Evolutionary conservation across 2,888 invertebrate species (phyloP).

Genomic region (Melanotus villosus): DNA sequence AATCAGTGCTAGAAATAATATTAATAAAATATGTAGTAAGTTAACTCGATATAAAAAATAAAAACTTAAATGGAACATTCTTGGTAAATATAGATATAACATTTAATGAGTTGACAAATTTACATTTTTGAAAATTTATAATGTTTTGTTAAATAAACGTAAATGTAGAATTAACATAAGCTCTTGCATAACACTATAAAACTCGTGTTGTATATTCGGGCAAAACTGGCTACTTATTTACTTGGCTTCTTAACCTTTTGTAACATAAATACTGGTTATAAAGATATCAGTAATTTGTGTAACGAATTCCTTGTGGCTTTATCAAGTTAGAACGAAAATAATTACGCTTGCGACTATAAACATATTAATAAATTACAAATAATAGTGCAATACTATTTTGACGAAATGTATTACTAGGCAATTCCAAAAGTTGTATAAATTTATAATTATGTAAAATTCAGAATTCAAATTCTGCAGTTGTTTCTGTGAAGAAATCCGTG

Average conservation of each 20-base stretch:
- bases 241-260: constrained; percentile 4
- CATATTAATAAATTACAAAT: constrained; percentile 4
- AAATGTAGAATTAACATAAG: no score
- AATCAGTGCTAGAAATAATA: no score
- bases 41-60: no score
- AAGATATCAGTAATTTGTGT: neutral
- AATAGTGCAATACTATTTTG: neutral
- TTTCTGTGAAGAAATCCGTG: no score
- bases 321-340: neutral
- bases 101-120: no score
- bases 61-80: no score
- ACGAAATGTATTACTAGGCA: neutral
- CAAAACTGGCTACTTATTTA: constrained; percentile 18
- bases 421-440: no score
- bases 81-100: no score
- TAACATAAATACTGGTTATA: constrained; percentile 21
- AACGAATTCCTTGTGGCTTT: neutral
- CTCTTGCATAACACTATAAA: constrained; percentile 1
- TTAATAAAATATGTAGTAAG: no score
- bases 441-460: no score
- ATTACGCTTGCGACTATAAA: constrained; percentile 4
- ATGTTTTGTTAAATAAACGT: neutral
- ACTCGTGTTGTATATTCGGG: neutral
- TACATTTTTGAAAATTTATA: neutral
- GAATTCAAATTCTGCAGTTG: no score